Conservation (phyloP, 2,113 vertebrate genomes). For the Macquaria ambigua region DNA sequence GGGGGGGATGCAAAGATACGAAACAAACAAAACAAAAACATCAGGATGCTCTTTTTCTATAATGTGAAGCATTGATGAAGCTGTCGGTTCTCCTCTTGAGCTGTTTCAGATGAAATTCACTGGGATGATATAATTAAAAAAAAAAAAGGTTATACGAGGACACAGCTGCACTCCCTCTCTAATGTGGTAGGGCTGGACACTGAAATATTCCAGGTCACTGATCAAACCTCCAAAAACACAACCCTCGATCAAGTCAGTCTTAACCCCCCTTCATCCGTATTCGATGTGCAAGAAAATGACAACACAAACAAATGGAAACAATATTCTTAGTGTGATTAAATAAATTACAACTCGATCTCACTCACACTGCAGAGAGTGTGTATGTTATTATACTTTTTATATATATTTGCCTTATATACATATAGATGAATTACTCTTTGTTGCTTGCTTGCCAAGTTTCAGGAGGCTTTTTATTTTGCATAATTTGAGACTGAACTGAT, state of each 20-base stretch:
- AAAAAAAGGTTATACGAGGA: constrained; percentile 74
- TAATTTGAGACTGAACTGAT: neutral
- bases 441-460: neutral
- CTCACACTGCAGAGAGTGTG: neutral
- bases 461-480: neutral
- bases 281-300: neutral
- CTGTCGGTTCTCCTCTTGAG: neutral
- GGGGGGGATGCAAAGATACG: neutral
- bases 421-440: neutral
- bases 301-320: neutral
- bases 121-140: constrained; percentile 16
- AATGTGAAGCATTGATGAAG: neutral
- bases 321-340: neutral
- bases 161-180: constrained; percentile 76
- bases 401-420: neutral
- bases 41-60: neutral
- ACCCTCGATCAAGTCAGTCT: constrained; percentile 41
- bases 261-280: neutral
- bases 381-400: neutral
- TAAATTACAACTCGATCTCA: neutral
- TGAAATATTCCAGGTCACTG: constrained; percentile 81
- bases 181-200: constrained; percentile 65
- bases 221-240: constrained; percentile 78
- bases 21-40: neutral
- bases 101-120: constrained; percentile 16